Conservation (phyloP, 1,140 invertebrate species). For the Planococcus citri region DNA sequence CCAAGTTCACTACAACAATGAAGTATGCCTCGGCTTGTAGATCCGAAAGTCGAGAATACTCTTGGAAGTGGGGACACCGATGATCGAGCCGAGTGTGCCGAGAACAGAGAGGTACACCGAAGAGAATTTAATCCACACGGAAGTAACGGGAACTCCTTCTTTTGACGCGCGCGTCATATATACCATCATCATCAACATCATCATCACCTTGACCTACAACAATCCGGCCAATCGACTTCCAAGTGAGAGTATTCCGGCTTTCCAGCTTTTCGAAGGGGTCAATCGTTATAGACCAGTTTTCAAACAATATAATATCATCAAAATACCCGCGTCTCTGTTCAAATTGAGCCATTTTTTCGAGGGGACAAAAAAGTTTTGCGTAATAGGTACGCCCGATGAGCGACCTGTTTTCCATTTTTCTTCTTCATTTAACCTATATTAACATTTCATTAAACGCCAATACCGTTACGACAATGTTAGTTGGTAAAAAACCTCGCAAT, state of each 20-base stretch:
- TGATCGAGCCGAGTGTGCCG: not conserved
- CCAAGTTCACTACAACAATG: not conserved
- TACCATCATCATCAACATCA: slow-evolving; percentile 14
- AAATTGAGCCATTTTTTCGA: too few relatives aligned
- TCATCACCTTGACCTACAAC: slow-evolving; percentile 17
- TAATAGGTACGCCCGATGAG: too few relatives aligned
- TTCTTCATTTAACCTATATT: not conserved
- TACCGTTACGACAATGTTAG: not conserved
- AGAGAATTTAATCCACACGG: slow-evolving; percentile 15
- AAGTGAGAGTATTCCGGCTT: slow-evolving; percentile 19
- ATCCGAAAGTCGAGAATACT: slow-evolving; percentile 15
- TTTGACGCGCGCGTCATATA: slow-evolving; percentile 2
- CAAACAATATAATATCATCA: not conserved
- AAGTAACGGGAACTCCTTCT: slow-evolving; percentile 16
- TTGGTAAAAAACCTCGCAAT: not conserved
- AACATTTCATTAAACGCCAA: not conserved
- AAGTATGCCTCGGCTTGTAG: not conserved
- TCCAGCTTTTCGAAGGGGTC: slow-evolving; percentile 5
- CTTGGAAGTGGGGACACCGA: not conserved
- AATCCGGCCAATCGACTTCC: slow-evolving; percentile 14
- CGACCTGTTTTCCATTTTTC: too few relatives aligned
- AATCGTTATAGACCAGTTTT: not conserved
- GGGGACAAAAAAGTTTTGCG: too few relatives aligned
- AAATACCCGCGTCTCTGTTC: too few relatives aligned
- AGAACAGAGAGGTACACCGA: slow-evolving; percentile 3